These are phyloP conservation scores for Tangara arthus DNA, from an alignment of 2,797 vertebrate genomes.

Conservation along the genomic window DNA sequence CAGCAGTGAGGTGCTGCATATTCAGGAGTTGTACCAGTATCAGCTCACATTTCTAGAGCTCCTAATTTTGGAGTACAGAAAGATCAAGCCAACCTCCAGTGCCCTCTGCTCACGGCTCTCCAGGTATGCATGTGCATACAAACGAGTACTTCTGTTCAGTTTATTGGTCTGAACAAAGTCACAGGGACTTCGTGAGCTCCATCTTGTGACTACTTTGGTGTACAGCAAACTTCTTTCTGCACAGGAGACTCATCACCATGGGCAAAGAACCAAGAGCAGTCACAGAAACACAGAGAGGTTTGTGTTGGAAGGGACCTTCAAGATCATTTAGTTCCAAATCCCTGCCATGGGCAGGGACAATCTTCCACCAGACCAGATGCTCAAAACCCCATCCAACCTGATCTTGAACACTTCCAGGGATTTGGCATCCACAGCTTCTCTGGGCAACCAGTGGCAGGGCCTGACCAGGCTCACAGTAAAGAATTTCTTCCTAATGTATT, in stretches of 20 bases:
- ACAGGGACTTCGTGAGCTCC: slow-evolving; percentile 37
- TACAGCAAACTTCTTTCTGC: neutral
- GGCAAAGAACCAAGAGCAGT: neutral
- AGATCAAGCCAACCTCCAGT: neutral
- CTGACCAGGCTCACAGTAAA: neutral
- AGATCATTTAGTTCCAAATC: neutral
- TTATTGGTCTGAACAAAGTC: neutral
- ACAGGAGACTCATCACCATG: accelerated
- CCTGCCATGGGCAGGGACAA: neutral
- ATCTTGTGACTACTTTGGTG: slow-evolving; percentile 53
- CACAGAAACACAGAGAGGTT: neutral
- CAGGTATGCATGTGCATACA: neutral
- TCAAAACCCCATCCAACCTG: neutral
- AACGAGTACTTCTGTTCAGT: neutral
- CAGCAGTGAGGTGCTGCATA: neutral
- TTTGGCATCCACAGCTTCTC: neutral
- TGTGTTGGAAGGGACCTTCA: neutral
- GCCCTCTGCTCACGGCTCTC: neutral
- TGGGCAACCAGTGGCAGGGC: neutral
- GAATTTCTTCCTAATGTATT: neutral
- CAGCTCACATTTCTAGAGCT: neutral
- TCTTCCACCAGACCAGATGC: neutral
- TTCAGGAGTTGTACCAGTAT: neutral
- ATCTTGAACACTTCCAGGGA: neutral
- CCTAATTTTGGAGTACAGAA: neutral